phyloP scores from a whole-genome alignment of 2,797 vertebrate genomes.

The Acanthornis magna region DNA sequence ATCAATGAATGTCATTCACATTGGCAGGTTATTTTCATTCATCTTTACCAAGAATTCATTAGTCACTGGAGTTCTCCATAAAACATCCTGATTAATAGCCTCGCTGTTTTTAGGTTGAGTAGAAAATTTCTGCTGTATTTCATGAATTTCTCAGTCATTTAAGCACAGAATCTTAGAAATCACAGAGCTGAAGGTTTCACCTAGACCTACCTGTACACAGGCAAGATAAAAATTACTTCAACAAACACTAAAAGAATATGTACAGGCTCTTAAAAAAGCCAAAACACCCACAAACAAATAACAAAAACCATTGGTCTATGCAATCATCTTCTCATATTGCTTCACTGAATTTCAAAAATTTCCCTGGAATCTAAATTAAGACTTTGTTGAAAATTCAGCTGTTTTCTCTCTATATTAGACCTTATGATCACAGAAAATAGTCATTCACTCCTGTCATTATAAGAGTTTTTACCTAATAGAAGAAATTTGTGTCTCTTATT shows the following conservation, averaged over 20 bases:
- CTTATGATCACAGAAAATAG: background rate
- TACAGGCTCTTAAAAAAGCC: background rate
- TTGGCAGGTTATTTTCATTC: constrained; percentile 45
- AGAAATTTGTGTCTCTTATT: background rate
- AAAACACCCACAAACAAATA: background rate
- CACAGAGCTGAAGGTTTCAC: background rate
- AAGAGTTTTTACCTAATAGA: background rate
- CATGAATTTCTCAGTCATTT: constrained; percentile 34
- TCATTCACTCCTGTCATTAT: background rate
- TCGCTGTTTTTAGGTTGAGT: constrained; percentile 9
- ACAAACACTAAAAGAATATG: background rate
- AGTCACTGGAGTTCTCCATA: constrained; percentile 42
- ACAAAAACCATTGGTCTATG: background rate
- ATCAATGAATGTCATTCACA: constrained; percentile 56
- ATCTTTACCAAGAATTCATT: constrained; percentile 54
- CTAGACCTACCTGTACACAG: background rate
- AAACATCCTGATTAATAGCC: constrained; percentile 46
- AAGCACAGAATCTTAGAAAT: background rate
- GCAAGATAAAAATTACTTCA: background rate
- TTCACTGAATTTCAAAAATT: background rate
- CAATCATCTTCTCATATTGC: background rate
- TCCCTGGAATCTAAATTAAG: background rate
- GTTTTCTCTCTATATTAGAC: background rate
- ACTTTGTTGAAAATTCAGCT: background rate
- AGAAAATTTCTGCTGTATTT: background rate